These are phyloP conservation scores for Drosophila mauritiana DNA, from an alignment of 1,140 invertebrate species.

Conservation along the genomic window DNA sequence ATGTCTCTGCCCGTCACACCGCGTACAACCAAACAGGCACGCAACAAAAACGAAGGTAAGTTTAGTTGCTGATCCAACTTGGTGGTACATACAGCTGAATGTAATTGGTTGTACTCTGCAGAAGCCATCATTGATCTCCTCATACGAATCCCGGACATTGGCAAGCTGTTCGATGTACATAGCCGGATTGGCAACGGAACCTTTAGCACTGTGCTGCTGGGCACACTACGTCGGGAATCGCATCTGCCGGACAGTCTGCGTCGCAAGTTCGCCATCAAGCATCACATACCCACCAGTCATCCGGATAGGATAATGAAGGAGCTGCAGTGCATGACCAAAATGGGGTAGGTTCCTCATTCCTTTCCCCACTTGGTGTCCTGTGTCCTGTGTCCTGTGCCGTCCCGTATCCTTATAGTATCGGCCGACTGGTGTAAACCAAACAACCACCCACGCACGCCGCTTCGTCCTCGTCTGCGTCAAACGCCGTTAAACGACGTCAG, in stretches of 20 bases:
- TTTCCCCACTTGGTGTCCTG: not conserved
- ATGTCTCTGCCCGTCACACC: constrained; percentile 6
- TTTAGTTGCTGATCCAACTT: not conserved
- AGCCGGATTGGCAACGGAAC: constrained; percentile 92
- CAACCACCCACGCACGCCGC: not conserved
- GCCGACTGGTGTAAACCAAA: too few species aligned
- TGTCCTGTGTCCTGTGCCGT: not conserved
- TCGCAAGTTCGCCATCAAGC: constrained; percentile 91
- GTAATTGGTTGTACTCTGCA: constrained; percentile 8
- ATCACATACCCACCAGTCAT: constrained; percentile 93
- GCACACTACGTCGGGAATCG: constrained; percentile 87
- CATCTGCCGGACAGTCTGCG: constrained; percentile 85
- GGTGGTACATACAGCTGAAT: not conserved
- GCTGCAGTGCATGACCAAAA: constrained; percentile 90
- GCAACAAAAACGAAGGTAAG: constrained; percentile 30
- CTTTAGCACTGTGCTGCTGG: constrained; percentile 92
- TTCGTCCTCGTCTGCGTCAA: constrained; percentile 63
- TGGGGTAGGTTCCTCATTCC: constrained; percentile 86
- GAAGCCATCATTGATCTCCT: constrained; percentile 86
- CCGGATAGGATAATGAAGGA: constrained; percentile 91
- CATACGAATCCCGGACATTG: constrained; percentile 87
- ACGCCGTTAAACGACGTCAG: constrained; percentile 66
- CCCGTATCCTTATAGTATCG: not conserved
- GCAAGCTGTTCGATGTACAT: constrained; percentile 88
- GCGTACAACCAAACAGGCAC: constrained; percentile 12